Conservation (phyloP, 2,113 vertebrate genomes). For the Ovibos moschatus region DNA sequence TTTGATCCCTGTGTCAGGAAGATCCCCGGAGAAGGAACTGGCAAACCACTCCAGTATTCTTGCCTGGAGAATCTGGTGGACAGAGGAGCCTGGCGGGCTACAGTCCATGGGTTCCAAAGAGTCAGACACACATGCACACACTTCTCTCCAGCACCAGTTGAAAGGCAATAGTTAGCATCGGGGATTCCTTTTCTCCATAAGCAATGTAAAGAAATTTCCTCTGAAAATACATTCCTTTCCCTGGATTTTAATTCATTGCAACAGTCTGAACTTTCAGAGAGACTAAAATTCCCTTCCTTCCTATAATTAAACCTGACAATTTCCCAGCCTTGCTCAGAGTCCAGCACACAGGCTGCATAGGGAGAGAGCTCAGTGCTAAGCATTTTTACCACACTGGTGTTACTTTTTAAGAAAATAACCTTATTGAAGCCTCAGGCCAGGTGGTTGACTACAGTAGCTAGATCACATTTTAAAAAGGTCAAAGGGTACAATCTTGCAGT, state of each 20-base stretch:
- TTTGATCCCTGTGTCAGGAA: background rate
- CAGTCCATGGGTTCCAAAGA: background rate
- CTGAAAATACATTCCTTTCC: background rate
- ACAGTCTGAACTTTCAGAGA: background rate
- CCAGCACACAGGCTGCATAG: background rate
- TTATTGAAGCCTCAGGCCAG: background rate
- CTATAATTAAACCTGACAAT: conserved; percentile 31
- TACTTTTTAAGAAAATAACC: background rate
- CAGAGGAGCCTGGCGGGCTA: background rate
- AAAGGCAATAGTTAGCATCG: accelerated
- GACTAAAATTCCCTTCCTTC: background rate
- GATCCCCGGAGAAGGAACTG: background rate
- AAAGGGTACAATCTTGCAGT: background rate
- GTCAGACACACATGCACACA: background rate
- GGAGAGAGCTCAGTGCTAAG: background rate
- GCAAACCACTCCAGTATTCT: background rate
- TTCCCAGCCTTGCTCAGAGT: background rate
- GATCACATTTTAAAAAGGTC: background rate
- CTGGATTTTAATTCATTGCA: background rate
- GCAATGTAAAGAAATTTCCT: background rate
- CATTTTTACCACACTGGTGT: background rate
- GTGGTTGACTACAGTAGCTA: background rate
- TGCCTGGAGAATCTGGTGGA: background rate
- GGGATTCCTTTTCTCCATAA: background rate
- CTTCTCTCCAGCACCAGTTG: background rate